phyloP scores from a whole-genome alignment of 2,113 vertebrate species.

The Platycercus adscitus region DNA sequence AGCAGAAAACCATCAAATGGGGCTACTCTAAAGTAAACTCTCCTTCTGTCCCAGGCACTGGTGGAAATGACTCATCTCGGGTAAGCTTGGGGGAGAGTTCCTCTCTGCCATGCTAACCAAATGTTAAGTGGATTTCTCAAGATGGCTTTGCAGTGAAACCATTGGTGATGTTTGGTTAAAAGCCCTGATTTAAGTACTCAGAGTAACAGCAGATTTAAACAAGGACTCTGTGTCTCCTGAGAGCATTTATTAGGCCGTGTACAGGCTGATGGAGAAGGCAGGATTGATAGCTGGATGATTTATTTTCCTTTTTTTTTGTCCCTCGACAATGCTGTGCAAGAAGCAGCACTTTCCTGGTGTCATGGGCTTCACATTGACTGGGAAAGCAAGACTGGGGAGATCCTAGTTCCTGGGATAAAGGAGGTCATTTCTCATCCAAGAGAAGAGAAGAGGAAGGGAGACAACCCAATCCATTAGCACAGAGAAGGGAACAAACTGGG shows the following conservation, averaged over 20 bases:
- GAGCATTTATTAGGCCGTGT: background rate
- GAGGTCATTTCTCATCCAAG: background rate
- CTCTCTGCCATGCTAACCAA: conserved; percentile 5
- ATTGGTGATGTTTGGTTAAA: background rate
- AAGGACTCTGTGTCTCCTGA: background rate
- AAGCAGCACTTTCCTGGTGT: background rate
- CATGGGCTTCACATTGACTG: background rate
- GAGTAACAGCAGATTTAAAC: background rate
- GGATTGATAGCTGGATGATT: background rate
- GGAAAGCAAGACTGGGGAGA: background rate
- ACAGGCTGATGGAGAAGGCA: background rate
- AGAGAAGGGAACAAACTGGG: background rate
- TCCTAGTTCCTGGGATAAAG: background rate
- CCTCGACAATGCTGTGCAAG: background rate
- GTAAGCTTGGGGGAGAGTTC: background rate
- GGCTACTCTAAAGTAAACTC: background rate
- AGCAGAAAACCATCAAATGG: background rate
- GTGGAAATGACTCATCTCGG: conserved; percentile 24
- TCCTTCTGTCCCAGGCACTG: background rate
- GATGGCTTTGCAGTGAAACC: conserved; percentile 12
- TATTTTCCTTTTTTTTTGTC: background rate
- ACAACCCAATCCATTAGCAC: background rate
- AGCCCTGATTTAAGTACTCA: background rate
- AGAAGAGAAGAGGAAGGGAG: background rate
- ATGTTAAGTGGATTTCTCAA: background rate